Percentiles rank a stretch among this genome's conserved stretches.
Evolutionary conservation across 2,797 vertebrate species (phyloP).

Genomic region (Platyrinchus mystaceus): DNA sequence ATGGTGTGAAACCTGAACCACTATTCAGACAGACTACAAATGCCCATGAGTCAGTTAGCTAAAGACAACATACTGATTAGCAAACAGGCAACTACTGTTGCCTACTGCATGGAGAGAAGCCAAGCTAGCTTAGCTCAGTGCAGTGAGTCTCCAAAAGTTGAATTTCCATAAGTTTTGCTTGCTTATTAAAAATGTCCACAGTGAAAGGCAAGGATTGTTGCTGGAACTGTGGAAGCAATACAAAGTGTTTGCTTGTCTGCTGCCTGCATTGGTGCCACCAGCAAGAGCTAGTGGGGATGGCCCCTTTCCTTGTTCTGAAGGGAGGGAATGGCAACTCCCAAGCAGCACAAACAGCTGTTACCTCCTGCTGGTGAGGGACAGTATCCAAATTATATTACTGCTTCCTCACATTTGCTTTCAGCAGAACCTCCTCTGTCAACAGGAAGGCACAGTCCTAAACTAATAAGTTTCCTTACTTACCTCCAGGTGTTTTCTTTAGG

Average conservation of each 20-base stretch:
- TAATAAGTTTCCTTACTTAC: not conserved
- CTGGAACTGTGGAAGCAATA: not conserved
- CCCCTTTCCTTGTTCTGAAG: not conserved
- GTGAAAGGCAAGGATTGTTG: not conserved
- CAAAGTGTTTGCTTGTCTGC: not conserved
- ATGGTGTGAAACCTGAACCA: not conserved
- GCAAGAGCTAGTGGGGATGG: not conserved
- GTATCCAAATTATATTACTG: not conserved
- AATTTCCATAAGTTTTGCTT: not conserved
- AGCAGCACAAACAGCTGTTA: not conserved
- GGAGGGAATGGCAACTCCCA: not conserved
- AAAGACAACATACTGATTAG: not conserved
- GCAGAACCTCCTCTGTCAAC: not conserved
- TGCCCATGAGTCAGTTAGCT: not conserved
- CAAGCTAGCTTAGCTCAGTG: not conserved
- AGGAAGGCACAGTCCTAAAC: not conserved
- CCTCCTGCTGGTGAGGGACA: not conserved
- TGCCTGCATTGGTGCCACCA: not conserved
- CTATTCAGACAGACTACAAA: not conserved
- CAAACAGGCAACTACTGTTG: constrained; percentile 2
- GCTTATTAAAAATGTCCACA: not conserved
- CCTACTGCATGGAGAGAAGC: not conserved
- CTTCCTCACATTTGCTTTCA: not conserved
- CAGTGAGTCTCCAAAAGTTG: not conserved
- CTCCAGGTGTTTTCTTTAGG: not conserved